phyloP scores from a whole-genome alignment of 2,113 vertebrate genomes.

The Pogonocichla stellata region DNA sequence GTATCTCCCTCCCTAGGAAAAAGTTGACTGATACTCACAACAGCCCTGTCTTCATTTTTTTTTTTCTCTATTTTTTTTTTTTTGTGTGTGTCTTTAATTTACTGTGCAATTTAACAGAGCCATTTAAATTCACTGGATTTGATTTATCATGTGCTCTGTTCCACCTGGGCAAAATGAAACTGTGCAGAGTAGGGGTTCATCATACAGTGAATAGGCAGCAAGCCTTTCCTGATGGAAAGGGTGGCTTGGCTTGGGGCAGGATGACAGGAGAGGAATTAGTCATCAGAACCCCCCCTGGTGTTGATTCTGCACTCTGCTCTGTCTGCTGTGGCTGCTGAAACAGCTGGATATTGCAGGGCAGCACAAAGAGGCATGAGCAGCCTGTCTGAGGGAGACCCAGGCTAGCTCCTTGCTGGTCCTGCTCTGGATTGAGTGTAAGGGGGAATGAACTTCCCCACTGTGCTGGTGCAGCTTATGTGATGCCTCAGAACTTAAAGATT shows the following conservation, averaged over 20 bases:
- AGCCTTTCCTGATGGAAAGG: background rate
- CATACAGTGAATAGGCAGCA: background rate
- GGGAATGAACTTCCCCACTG: background rate
- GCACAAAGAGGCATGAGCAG: rapidly evolving
- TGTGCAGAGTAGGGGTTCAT: background rate
- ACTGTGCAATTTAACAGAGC: background rate
- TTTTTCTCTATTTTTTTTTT: too few species aligned
- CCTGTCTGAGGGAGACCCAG: background rate
- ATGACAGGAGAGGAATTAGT: background rate
- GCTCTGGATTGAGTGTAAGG: background rate
- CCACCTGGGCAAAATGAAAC: background rate
- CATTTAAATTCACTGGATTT: background rate
- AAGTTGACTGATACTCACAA: background rate
- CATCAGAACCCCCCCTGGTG: rapidly evolving
- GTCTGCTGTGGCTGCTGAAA: background rate
- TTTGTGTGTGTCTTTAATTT: background rate
- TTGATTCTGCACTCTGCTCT: background rate
- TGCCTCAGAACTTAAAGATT: background rate
- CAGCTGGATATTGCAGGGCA: background rate
- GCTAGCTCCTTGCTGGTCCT: background rate
- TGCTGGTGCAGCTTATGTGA: rapidly evolving
- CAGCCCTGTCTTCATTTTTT: background rate
- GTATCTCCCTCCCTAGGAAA: background rate
- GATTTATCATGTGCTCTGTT: background rate
- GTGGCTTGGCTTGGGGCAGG: background rate